Base-by-base conservation (phyloP, 2,888 invertebrate species). In the Polydrusus pterygomalis region DNA sequence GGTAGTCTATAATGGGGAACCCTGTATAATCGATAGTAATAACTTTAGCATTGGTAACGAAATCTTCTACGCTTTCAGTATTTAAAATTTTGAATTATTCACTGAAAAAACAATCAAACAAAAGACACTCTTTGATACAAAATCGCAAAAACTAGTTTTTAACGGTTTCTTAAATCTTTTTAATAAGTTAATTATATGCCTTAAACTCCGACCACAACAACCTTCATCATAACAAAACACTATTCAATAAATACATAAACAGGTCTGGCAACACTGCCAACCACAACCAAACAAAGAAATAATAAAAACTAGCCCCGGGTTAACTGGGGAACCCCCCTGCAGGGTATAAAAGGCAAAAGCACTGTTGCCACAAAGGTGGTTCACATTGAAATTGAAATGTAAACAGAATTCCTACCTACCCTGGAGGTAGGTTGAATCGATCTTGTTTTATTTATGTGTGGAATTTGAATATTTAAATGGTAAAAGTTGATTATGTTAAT, bases 311-410 rank as follows among this genome's bases (percentile, higher is more conserved):
- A 81, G 87, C 87, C 87, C 85, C 84, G 82, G 87, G 87, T 86
- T 80, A 87, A 87, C 86, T 87, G 81, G 87, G 87, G 83, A 85
- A 86, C 86, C 86, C 87, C 84, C 86, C 86, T 86, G 84, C 84
- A 81, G 86, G 86, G 86, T 84, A 87, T 80, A 54, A 18, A 63
- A 47, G 47, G 64, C 43, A 25, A 47, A 51, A 54, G 78, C 79
- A 70, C 63, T 76, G 80, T 81, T 80, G 80, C 65, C 74, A 20
- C 20, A 49, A 13, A 60, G 40, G 62, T 64, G 56, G 69, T 56
- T 63, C 56, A 64, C 60, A 64, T 63, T 63, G 51, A 25, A 47
- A 47, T 73, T 30, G 25, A 65, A 56, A 69, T 45, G 67, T 54
- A 70, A 65, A 73, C 54, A 38, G 51, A 64, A 71, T 64, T 40